phyloP scores from a whole-genome alignment of 2,113 vertebrate species.

The Triplophysa dalaica region DNA sequence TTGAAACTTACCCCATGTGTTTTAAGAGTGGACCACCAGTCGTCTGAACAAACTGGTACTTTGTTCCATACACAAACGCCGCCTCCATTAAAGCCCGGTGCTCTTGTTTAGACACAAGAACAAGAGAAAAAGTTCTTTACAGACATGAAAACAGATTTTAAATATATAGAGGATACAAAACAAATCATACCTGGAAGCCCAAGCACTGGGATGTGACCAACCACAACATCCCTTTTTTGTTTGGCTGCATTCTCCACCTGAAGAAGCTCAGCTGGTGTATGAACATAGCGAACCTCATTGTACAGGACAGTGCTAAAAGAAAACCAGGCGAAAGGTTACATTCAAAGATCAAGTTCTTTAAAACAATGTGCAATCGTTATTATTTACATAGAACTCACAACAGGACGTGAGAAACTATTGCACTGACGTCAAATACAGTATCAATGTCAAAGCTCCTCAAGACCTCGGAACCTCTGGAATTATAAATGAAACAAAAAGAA shows the following conservation, averaged over 20 bases:
- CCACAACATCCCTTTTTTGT: conserved; percentile 80
- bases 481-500: conserved; percentile 23
- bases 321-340: background rate
- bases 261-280: conserved; percentile 79
- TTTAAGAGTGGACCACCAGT: conserved; percentile 82
- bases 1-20: conserved; percentile 75
- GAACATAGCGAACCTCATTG: conserved; percentile 88
- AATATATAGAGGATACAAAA: background rate
- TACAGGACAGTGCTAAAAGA: conserved; percentile 84
- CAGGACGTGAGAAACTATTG: conserved; percentile 87
- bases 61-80: conserved; percentile 87
- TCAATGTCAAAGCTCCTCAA: conserved; percentile 85
- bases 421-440: conserved; percentile 85
- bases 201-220: conserved; percentile 83
- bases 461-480: conserved; percentile 76
- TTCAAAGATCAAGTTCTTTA: background rate
- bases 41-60: conserved; percentile 89
- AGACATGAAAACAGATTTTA: background rate
- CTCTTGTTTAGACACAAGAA: conserved; percentile 68
- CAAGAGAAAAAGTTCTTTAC: background rate
- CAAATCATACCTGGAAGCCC: conserved; percentile 84
- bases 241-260: conserved; percentile 79
- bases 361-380: background rate
- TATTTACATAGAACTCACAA: conserved; percentile 82
- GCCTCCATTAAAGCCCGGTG: conserved; percentile 94